phyloP scores from a whole-genome alignment of 2,888 invertebrate species.

The Sepiola atlantica region DNA sequence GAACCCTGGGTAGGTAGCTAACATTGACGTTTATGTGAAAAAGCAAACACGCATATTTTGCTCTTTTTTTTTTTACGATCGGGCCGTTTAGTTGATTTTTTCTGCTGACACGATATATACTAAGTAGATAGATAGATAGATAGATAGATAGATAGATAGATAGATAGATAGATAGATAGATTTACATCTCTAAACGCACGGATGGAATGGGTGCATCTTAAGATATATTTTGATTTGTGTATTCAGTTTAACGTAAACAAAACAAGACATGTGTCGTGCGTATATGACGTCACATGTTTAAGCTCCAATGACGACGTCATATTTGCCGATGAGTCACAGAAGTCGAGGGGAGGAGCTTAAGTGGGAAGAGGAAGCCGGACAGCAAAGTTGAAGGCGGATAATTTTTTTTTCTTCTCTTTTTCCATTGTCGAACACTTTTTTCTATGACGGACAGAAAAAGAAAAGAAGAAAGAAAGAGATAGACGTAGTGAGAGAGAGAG shows the following conservation, averaged over 20 bases:
- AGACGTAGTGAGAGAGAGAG: not conserved
- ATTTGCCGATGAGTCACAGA: not conserved
- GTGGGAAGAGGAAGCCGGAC: not conserved
- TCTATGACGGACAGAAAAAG: too few species aligned
- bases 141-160: not conserved
- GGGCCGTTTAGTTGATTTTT: too few species aligned
- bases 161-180: not conserved
- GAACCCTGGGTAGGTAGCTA: too few species aligned
- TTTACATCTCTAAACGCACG: not conserved
- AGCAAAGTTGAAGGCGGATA: not conserved
- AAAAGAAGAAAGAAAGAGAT: too few species aligned
- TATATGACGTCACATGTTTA: not conserved
- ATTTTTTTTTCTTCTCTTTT: not conserved
- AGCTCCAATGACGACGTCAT: not conserved
- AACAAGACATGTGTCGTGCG: not conserved
- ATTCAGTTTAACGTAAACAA: not conserved
- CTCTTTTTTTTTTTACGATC: too few species aligned
- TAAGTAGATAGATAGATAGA: not conserved
- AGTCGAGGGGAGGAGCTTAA: not conserved
- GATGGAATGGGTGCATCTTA: not conserved
- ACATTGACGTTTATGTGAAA: too few species aligned
- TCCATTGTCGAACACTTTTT: not conserved
- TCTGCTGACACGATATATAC: too few species aligned
- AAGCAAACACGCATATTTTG: too few species aligned
- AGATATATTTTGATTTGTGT: too few species aligned